Conservation (phyloP, 2,113 vertebrate species). For the Trematomus loennbergii region DNA sequence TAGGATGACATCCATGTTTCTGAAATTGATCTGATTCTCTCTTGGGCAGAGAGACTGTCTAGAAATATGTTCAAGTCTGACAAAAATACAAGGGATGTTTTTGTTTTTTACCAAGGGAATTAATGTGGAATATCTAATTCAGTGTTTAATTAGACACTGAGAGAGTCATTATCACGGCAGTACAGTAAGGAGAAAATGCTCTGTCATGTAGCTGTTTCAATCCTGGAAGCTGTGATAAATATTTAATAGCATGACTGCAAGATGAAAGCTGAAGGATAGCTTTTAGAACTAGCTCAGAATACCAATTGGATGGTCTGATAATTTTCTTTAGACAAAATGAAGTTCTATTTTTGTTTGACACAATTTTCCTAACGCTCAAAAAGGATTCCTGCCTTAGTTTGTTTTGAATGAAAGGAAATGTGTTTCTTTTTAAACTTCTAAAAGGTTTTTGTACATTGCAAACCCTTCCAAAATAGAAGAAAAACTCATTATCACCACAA, state of each 20-base stretch:
- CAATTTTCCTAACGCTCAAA: constrained; percentile 41
- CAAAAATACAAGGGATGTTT: not conserved
- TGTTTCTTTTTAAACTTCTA: constrained; percentile 19
- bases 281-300: constrained; percentile 59
- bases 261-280: constrained; percentile 56
- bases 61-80: constrained; percentile 1
- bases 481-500: not conserved
- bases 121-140: not conserved
- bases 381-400: constrained; percentile 30
- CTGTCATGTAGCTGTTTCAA: constrained; percentile 14
- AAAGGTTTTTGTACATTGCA: constrained; percentile 2
- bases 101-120: not conserved
- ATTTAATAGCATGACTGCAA: constrained; percentile 59
- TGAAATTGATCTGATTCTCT: constrained; percentile 59
- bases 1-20: constrained; percentile 36
- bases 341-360: constrained; percentile 46
- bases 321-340: constrained; percentile 44
- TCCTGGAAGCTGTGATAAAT: constrained; percentile 49
- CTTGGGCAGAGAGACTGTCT: constrained; percentile 7
- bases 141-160: constrained; percentile 24
- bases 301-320: constrained; percentile 48
- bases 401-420: constrained; percentile 34
- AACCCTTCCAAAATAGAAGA: not conserved
- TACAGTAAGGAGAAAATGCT: constrained; percentile 12
- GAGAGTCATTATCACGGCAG: constrained; percentile 18